These are phyloP conservation scores for Pipa parva DNA, from an alignment of 2,113 vertebrate genomes.

Conservation along the genomic window DNA sequence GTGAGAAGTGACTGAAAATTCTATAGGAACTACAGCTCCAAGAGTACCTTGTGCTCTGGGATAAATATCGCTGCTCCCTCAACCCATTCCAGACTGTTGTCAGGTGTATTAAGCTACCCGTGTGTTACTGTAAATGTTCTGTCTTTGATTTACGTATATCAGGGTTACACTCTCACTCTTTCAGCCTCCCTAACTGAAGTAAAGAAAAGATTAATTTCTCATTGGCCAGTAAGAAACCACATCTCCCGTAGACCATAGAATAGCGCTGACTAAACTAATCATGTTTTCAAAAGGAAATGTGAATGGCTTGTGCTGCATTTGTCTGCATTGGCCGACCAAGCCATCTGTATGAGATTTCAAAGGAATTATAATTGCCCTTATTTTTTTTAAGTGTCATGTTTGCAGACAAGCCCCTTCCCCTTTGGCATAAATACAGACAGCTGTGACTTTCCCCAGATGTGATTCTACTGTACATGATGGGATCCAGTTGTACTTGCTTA, in stretches of 20 bases:
- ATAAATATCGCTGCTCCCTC: no score
- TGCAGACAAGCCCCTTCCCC: constrained; percentile 33
- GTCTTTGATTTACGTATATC: no score
- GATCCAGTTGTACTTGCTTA: constrained; percentile 21
- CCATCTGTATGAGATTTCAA: constrained; percentile 56
- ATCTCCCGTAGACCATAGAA: constrained; percentile 8
- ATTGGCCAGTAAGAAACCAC: background rate
- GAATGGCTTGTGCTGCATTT: constrained; percentile 56
- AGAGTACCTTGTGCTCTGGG: no score
- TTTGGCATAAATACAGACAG: constrained; percentile 38
- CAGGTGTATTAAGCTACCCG: no score
- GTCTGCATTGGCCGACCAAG: constrained; percentile 56
- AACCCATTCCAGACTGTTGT: no score
- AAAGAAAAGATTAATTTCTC: background rate
- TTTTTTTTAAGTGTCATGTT: constrained; percentile 41
- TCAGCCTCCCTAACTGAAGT: no score
- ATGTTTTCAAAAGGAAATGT: constrained; percentile 53
- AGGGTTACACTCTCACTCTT: no score
- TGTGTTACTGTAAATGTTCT: no score
- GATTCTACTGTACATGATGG: constrained; percentile 23
- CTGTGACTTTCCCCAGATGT: constrained; percentile 33
- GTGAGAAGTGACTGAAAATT: no score
- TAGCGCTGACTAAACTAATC: constrained; percentile 6
- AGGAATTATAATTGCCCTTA: constrained; percentile 49
- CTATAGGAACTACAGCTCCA: no score